phyloP scores from a whole-genome alignment of 30 jellyfish, hydroid and myxozoan genomes.

The Aurelia coerulea region DNA sequence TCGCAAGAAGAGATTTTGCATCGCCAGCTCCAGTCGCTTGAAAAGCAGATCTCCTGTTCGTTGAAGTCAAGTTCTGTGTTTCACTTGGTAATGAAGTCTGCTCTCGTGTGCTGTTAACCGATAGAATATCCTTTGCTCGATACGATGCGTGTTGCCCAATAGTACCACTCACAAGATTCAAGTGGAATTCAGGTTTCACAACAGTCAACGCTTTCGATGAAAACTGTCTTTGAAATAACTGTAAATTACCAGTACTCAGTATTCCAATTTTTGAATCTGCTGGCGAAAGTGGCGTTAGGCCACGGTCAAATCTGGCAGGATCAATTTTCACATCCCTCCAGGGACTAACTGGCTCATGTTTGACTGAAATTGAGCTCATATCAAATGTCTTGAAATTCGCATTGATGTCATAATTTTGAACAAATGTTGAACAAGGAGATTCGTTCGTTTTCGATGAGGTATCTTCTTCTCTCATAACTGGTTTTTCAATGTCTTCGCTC shows the following conservation, averaged over 20 bases:
- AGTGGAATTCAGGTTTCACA: not conserved
- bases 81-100: not conserved
- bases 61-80: not conserved
- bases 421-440: not conserved
- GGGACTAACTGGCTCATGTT: too few species aligned
- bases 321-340: not conserved
- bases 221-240: not conserved
- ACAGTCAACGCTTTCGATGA: not conserved
- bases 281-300: not conserved
- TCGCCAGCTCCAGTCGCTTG: constrained; percentile 19
- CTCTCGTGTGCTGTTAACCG: not conserved
- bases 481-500: not conserved
- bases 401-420: not conserved
- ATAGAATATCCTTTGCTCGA: not conserved
- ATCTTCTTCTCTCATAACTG: not conserved
- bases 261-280: not conserved
- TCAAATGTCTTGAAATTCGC: not conserved
- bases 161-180: not conserved
- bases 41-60: constrained; percentile 15
- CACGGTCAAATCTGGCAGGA: constrained; percentile 3
- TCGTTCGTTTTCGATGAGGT: not conserved
- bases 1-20: constrained; percentile 8
- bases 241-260: not conserved
- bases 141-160: too few species aligned
- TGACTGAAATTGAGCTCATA: not conserved